phyloP scores from a whole-genome alignment of 2,888 invertebrate species.

The Eupithecia abbreviata region DNA sequence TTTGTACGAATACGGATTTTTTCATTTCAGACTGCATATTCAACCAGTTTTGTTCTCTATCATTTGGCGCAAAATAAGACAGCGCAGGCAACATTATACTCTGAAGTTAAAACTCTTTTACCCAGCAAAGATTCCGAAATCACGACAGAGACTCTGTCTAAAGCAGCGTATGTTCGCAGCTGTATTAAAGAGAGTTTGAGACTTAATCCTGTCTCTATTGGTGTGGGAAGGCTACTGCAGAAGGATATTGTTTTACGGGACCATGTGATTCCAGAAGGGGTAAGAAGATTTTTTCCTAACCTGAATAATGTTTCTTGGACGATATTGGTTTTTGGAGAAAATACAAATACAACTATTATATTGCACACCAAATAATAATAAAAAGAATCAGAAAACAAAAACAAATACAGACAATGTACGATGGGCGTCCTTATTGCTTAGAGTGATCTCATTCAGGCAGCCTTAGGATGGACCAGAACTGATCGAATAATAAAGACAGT shows the following conservation, averaged over 20 bases:
- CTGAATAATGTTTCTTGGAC: not conserved
- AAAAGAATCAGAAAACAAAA: too few relatives aligned
- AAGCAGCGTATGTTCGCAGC: constrained; percentile 89
- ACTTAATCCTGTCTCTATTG: constrained; percentile 92
- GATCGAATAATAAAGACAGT: too few relatives aligned
- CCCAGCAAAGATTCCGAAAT: constrained; percentile 78
- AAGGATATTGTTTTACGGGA: constrained; percentile 88
- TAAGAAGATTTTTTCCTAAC: constrained; percentile 72
- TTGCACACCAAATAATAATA: too few relatives aligned
- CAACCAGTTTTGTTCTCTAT: constrained; percentile 90
- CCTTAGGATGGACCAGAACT: too few relatives aligned
- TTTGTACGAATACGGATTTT: not conserved
- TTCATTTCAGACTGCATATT: constrained; percentile 88
- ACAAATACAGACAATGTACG: too few relatives aligned
- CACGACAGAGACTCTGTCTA: constrained; percentile 82
- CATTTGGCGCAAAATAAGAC: constrained; percentile 88
- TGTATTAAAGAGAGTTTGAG: constrained; percentile 93
- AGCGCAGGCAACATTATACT: constrained; percentile 86
- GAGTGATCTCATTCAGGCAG: too few relatives aligned
- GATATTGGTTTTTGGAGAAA: not conserved
- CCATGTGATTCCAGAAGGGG: constrained; percentile 89
- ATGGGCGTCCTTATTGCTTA: too few relatives aligned
- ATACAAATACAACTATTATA: too few relatives aligned
- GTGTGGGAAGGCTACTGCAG: constrained; percentile 90
- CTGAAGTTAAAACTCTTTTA: constrained; percentile 85